Evolutionary conservation across 2,888 invertebrate species (phyloP), one percentile per base, ranked within the genome.

Genomic region (Synanthedon andrenaeformis): DNA sequence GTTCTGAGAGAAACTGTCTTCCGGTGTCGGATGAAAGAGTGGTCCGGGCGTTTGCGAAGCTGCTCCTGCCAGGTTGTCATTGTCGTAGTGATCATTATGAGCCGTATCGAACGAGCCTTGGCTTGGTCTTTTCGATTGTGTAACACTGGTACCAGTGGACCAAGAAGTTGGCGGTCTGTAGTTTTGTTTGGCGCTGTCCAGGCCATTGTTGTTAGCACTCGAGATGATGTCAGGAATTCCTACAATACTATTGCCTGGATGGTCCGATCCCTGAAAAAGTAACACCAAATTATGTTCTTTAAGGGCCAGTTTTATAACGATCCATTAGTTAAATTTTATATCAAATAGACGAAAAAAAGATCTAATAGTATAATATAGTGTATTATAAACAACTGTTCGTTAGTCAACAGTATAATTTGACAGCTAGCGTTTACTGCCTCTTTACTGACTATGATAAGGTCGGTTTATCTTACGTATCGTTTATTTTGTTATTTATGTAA

Each of bases 81-180:
- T 57, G 41, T 68, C 61, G 14, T 53, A 52, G 17, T 53, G 62
- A 10, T 52, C 14, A 42, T 60, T 23, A 52, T 54, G 45, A 50
- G 23, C 23, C 13, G 50, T 42, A 8, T 53, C 12, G 11, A 35
- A 41, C 28, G 35, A 35, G 6, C 12, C 19, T 19, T 41, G 12
- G 12, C 35, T 19, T 12, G 51, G 51, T 35, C 23, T 52, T 4
- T 35, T 52, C 4, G 55, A 50, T 42, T 52, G 53, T 14, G 51
- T 59, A 52, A 17, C 19, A 35, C 64, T 61, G n/a, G 62, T 69
- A 53, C 87, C 81, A 0, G 88, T 89, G 1, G 90, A 89, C 90
- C 90, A 90, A 54, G 86, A 86, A 6, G 84, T 80, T 0, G 90
- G 90, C 0, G 89, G 82, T 28, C 87, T 76, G 63, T 89, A 90